Evolutionary conservation across 2,888 invertebrate species (phyloP).

Genomic region (Zeuzera pyrina): DNA sequence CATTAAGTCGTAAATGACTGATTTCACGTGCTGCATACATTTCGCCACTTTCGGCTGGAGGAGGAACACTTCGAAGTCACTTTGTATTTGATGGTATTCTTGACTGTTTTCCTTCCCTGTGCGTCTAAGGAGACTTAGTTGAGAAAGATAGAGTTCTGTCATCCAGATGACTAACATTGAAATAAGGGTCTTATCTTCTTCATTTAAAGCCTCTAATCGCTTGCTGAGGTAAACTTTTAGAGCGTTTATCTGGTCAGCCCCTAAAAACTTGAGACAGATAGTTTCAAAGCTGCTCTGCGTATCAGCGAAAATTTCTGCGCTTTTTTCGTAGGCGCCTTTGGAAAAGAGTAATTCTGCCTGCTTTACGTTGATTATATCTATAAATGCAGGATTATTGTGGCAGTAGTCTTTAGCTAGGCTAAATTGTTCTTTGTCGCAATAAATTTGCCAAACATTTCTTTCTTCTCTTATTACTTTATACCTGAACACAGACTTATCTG

Average conservation of each 20-base stretch:
- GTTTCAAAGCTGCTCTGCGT: conserved; percentile 96
- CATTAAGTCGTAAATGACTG: conserved; percentile 91
- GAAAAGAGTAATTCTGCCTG: conserved; percentile 91
- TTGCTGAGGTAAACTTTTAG: conserved; percentile 89
- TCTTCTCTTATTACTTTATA: conserved; percentile 89
- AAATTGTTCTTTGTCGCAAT: conserved; percentile 88
- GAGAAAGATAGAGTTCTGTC: conserved; percentile 91
- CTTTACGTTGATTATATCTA: conserved; percentile 88
- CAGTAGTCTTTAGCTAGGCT: conserved; percentile 90
- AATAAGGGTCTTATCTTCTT: conserved; percentile 87
- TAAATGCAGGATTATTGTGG: conserved; percentile 82
- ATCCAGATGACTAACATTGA: conserved; percentile 97
- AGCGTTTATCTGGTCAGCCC: conserved; percentile 85
- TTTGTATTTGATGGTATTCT: conserved; percentile 76
- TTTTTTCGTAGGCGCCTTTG: conserved; percentile 83
- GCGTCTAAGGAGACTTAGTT: conserved; percentile 83
- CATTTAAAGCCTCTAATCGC: conserved; percentile 82
- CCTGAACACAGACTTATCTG: conserved; percentile 87
- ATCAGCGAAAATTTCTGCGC: conserved; percentile 91
- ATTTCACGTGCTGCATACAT: conserved; percentile 86
- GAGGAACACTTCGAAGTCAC: conserved; percentile 85
- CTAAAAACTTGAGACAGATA: conserved; percentile 91
- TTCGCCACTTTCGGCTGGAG: conserved; percentile 80
- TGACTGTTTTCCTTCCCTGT: conserved; percentile 48
- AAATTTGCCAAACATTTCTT: conserved; percentile 90